Conservation (phyloP, 23 tunicate genomes). For the Trididemnum miniatum region DNA sequence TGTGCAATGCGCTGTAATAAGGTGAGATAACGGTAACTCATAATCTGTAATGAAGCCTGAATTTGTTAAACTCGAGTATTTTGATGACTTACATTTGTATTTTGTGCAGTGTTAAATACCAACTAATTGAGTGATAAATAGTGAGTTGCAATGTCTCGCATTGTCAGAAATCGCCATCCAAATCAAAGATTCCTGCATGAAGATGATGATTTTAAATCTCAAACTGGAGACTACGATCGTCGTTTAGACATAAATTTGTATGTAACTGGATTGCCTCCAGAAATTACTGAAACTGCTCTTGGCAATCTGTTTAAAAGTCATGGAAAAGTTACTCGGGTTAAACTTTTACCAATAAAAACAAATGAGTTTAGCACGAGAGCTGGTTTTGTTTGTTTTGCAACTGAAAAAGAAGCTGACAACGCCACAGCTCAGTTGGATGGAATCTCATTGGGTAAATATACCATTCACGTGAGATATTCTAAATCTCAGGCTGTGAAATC, state of each 20-base stretch:
- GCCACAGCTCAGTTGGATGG: constrained; percentile 15
- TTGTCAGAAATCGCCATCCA: too few species aligned
- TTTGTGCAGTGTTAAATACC: too few species aligned
- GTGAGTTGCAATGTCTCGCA: too few species aligned
- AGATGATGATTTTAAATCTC: too few species aligned
- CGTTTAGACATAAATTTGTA: not conserved
- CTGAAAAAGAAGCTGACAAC: constrained; percentile 22
- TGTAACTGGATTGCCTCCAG: constrained; percentile 29
- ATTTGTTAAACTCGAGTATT: too few species aligned
- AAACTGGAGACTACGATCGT: too few species aligned
- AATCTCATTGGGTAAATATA: constrained; percentile 9
- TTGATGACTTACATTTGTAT: too few species aligned
- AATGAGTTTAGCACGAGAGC: constrained; percentile 16
- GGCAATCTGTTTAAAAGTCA: constrained; percentile 4
- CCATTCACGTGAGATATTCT: not conserved
- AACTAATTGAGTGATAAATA: too few species aligned
- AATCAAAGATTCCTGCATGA: too few species aligned
- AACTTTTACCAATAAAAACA: not conserved
- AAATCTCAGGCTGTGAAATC: not conserved
- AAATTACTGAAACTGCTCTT: not conserved
- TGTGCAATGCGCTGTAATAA: too few species aligned
- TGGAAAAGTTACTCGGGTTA: constrained; percentile 9
- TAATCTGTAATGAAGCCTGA: too few species aligned
- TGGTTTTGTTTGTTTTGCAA: constrained; percentile 21
- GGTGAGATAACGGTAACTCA: too few species aligned